phyloP scores from a whole-genome alignment of 1,140 invertebrate genomes.

The Pectinophora gossypiella region DNA sequence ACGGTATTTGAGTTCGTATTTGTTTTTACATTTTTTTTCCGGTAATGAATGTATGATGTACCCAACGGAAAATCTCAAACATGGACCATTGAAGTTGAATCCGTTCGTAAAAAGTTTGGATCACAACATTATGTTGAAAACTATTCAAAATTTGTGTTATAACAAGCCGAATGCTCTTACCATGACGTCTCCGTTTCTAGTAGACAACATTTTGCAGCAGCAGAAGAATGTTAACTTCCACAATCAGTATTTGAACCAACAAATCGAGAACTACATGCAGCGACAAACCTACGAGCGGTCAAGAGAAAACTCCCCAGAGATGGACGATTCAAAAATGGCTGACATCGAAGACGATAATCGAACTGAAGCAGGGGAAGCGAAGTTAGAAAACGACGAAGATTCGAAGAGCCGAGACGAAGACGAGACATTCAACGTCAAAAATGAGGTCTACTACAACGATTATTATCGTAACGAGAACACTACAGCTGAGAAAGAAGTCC shows the following conservation, averaged over 20 bases:
- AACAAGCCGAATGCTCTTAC: conserved; percentile 45
- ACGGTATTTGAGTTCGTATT: not conserved
- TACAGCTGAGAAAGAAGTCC: conserved; percentile 47
- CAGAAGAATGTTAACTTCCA: conserved; percentile 64
- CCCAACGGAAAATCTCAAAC: conserved; percentile 56
- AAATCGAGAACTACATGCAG: conserved; percentile 60
- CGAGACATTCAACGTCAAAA: conserved; percentile 38
- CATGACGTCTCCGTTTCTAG: conserved; percentile 69
- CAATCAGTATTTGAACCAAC: conserved; percentile 70
- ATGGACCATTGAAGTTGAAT: conserved; percentile 57
- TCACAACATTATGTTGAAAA: conserved; percentile 67
- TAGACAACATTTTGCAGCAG: conserved; percentile 69
- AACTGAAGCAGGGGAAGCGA: conserved; percentile 44
- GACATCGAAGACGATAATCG: conserved; percentile 41
- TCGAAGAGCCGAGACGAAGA: conserved; percentile 57
- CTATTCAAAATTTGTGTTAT: conserved; percentile 58
- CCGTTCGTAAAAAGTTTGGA: conserved; percentile 44
- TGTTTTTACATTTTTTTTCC: conserved; percentile 8
- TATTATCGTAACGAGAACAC: conserved; percentile 34
- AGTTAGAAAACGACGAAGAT: conserved; percentile 61
- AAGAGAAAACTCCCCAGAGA: conserved; percentile 55
- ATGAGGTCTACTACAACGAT: conserved; percentile 45
- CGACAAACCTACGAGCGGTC: conserved; percentile 47
- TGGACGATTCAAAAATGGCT: conserved; percentile 39
- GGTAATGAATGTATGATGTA: conserved; percentile 49